phyloP scores from a whole-genome alignment of 2,113 vertebrate species.

The Heterotilapia buettikoferi region DNA sequence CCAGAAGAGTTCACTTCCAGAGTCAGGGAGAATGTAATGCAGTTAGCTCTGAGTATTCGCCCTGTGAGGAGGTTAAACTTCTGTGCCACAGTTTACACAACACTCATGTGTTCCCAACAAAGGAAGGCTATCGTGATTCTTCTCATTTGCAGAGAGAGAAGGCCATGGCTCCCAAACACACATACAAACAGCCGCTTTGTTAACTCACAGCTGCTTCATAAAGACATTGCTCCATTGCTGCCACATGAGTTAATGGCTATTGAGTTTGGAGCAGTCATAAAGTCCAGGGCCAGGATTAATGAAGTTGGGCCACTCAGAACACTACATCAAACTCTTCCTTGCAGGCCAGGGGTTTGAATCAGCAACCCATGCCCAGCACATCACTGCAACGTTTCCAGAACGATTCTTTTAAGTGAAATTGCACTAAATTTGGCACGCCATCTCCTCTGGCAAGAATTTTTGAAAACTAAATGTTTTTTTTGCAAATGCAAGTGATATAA shows the following conservation, averaged over 20 bases:
- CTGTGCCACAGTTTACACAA: not conserved
- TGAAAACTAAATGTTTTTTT: not conserved
- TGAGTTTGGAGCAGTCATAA: not conserved
- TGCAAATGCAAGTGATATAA: not conserved
- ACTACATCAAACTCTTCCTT: conserved; percentile 5
- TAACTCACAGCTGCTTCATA: not conserved
- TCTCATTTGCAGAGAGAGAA: not conserved
- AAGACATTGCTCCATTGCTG: not conserved
- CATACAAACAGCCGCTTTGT: not conserved
- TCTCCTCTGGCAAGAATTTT: not conserved
- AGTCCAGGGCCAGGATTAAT: conserved; percentile 14
- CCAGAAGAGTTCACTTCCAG: conserved; percentile 1
- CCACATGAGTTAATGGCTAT: not conserved
- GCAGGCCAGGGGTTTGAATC: not conserved
- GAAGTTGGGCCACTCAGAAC: not conserved
- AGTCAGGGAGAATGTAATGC: not conserved
- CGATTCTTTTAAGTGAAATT: not conserved
- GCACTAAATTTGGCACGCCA: not conserved
- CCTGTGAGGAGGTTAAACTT: not conserved
- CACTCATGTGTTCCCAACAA: not conserved
- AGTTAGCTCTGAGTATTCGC: not conserved
- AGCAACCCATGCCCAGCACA: not conserved
- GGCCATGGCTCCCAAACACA: not conserved
- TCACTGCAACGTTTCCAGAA: not conserved
- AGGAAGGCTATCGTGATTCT: not conserved